Evolutionary conservation across 2,113 vertebrate genomes (phyloP).

Genomic region (Corvus cornix): DNA sequence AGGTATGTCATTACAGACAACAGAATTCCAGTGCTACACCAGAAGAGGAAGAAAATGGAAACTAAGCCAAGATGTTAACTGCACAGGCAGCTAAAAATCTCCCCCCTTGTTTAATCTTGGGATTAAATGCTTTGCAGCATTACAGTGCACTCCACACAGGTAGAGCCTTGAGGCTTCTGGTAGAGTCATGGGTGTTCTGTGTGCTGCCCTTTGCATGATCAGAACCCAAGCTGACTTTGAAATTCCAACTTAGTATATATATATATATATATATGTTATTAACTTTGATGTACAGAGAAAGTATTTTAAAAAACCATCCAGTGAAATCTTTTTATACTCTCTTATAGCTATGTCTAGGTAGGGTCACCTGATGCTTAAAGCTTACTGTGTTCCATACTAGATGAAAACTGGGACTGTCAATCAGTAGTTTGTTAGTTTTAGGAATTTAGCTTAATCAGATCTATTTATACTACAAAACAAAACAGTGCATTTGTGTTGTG

Average conservation of each 20-base stretch:
- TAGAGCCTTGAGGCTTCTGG: neutral
- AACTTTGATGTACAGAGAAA: slow-evolving; percentile 1
- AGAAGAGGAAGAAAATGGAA: slow-evolving; percentile 23
- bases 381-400: neutral
- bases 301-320: neutral
- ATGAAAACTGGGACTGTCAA: neutral
- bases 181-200: neutral
- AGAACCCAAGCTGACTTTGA: neutral
- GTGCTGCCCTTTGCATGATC: neutral
- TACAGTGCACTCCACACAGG: neutral
- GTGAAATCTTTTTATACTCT: neutral
- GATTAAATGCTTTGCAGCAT: neutral
- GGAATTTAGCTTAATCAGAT: neutral
- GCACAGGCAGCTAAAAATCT: neutral
- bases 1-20: neutral
- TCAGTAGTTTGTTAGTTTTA: neutral
- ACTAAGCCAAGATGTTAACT: neutral
- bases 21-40: neutral
- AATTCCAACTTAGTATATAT: neutral
- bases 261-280: neutral
- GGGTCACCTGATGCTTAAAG: neutral
- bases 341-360: neutral
- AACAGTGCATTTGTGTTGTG: slow-evolving; percentile 32
- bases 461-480: slow-evolving; percentile 47
- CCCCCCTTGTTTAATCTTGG: neutral